phyloP scores from a whole-genome alignment of 2,113 vertebrate genomes.

The Austrofundulus limnaeus region DNA sequence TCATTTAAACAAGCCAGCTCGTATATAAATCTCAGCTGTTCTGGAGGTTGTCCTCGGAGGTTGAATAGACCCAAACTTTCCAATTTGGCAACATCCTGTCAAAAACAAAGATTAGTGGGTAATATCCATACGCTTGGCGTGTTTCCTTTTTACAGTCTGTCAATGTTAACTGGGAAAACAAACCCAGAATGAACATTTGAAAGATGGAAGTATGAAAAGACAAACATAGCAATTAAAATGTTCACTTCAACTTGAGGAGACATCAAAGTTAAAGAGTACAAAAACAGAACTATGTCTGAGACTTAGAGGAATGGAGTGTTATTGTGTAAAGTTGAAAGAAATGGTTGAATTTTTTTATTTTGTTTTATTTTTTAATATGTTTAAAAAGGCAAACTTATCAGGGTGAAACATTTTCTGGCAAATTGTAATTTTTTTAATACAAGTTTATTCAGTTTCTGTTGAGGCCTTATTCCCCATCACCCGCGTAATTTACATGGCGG shows the following conservation, averaged over 20 bases:
- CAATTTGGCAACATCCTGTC: slow-evolving; percentile 39
- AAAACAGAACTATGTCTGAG: background rate
- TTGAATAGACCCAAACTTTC: slow-evolving; percentile 25
- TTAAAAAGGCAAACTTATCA: background rate
- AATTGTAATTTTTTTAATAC: background rate
- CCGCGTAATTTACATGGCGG: no score
- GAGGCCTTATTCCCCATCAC: no score
- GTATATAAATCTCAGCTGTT: slow-evolving; percentile 30
- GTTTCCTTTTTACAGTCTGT: slow-evolving; percentile 13
- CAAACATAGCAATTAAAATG: slow-evolving; percentile 3
- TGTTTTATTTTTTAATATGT: no score
- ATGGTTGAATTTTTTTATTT: background rate
- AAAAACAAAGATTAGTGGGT: slow-evolving; percentile 34
- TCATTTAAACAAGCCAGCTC: slow-evolving; percentile 26
- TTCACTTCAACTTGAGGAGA: slow-evolving; percentile 1
- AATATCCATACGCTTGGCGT: slow-evolving; percentile 20
- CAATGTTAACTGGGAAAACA: slow-evolving; percentile 17
- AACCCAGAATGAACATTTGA: slow-evolving; percentile 8
- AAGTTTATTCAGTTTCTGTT: no score
- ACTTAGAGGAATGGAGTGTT: background rate
- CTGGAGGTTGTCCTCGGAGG: slow-evolving; percentile 20
- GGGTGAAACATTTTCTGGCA: no score
- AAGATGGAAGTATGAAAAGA: slow-evolving; percentile 14
- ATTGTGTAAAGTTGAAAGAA: background rate
- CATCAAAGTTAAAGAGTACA: background rate